phyloP scores from a whole-genome alignment of 2,888 invertebrate species.

The Laothoe populi region DNA sequence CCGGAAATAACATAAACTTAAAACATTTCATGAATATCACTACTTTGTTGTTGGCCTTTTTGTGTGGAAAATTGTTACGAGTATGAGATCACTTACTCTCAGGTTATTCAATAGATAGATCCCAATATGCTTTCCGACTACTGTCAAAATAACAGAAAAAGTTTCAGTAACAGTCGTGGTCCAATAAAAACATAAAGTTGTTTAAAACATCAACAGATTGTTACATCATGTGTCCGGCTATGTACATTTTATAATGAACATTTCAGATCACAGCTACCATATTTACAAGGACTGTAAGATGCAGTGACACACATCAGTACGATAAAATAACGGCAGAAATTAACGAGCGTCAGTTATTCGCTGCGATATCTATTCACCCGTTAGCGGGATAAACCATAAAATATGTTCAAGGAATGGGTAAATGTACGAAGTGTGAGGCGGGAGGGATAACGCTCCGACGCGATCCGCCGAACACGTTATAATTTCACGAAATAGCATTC shows the following conservation, averaged over 20 bases:
- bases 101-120: too few species aligned
- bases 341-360: neutral
- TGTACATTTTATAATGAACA: neutral
- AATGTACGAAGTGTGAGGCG: neutral
- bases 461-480: neutral
- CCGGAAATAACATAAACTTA: neutral
- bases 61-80: neutral
- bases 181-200: too few species aligned
- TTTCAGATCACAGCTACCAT: neutral
- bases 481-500: constrained; percentile 1
- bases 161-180: neutral
- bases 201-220: too few species aligned
- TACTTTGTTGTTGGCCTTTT: neutral
- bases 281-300: neutral
- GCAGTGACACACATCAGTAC: neutral
- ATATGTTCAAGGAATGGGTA: constrained; percentile 1
- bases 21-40: neutral
- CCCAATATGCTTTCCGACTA: too few species aligned
- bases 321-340: constrained; percentile 1
- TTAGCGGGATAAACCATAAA: constrained; percentile 16
- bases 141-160: neutral
- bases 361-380: constrained; percentile 8
- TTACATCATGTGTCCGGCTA: neutral
- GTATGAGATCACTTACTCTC: too few species aligned
- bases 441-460: neutral